A percentile compares a stretch with the other conserved stretches of the same genome.
These are phyloP conservation scores for Trogon melanurus DNA, from an alignment of 2,113 vertebrate species.

Conservation along the genomic window DNA sequence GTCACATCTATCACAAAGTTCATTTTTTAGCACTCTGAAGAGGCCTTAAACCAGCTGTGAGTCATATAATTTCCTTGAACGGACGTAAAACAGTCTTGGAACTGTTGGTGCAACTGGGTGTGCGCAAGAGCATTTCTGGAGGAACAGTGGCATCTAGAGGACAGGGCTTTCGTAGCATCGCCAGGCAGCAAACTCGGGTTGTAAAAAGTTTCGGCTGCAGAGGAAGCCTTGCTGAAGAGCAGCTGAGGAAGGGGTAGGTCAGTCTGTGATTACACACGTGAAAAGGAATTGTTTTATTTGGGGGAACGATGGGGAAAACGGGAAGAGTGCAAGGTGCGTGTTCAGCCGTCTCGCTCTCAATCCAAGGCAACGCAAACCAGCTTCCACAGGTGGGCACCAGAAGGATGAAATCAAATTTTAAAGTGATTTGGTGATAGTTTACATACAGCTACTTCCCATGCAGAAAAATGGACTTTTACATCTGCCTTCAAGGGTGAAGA, in stretches of 20 bases:
- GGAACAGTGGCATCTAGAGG: constrained; percentile 43
- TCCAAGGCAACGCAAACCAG: no score
- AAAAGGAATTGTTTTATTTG: background rate
- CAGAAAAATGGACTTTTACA: fast-evolving
- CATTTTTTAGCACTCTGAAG: background rate
- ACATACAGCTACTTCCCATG: background rate
- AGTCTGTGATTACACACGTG: fast-evolving
- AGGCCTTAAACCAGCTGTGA: background rate
- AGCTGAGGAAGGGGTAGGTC: background rate
- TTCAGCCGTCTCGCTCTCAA: no score
- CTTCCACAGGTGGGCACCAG: background rate
- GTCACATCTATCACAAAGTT: background rate
- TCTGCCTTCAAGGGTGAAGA: background rate
- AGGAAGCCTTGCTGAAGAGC: background rate
- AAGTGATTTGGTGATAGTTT: background rate
- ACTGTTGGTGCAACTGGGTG: background rate
- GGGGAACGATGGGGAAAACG: background rate
- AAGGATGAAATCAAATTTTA: background rate
- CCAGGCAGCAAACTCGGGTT: background rate
- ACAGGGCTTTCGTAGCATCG: background rate
- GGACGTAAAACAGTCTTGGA: background rate
- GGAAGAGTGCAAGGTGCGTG: background rate
- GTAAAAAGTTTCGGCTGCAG: background rate
- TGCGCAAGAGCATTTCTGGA: background rate
- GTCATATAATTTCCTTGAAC: background rate